Percentiles rank a stretch among this genome's conserved stretches.
Evolutionary conservation across 1,140 invertebrate species (phyloP).

Genomic region (honey bee (Apis mellifera)): DNA sequence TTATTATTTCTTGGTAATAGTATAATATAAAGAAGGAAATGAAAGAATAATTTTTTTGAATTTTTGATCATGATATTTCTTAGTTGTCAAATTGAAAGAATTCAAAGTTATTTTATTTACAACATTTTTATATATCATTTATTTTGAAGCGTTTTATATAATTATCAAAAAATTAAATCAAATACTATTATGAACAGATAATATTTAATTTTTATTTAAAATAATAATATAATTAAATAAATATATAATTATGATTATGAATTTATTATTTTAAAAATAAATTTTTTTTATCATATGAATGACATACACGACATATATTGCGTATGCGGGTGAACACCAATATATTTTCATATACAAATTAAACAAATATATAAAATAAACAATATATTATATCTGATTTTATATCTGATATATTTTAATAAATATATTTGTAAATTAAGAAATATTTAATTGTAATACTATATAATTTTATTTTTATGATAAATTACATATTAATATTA

Average conservation of each 20-base stretch:
- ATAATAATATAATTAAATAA: not conserved
- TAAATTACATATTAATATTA: no score
- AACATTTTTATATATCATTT: not conserved
- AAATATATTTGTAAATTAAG: no score
- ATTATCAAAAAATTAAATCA: not conserved
- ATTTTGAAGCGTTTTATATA: not conserved
- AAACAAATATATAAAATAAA: not conserved
- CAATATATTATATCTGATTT: no score
- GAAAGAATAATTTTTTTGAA: constrained; percentile 38
- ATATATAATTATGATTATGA: not conserved
- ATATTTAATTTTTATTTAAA: not conserved
- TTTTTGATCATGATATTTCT: not conserved
- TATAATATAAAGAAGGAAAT: constrained; percentile 26
- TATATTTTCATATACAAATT: not conserved
- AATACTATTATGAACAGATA: not conserved
- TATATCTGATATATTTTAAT: no score
- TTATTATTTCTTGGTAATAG: constrained; percentile 23
- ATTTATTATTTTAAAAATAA: no score
- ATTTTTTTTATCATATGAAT: not conserved
- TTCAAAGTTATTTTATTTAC: not conserved
- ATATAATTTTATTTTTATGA: no score
- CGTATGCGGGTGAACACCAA: not conserved
- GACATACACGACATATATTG: no score
- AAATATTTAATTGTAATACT: no score
- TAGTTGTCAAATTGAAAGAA: not conserved